Percentiles rank a stretch among this genome's conserved stretches.
Conservation (phyloP, 2,888 invertebrate genomes). For the Aleiodes testaceus region DNA sequence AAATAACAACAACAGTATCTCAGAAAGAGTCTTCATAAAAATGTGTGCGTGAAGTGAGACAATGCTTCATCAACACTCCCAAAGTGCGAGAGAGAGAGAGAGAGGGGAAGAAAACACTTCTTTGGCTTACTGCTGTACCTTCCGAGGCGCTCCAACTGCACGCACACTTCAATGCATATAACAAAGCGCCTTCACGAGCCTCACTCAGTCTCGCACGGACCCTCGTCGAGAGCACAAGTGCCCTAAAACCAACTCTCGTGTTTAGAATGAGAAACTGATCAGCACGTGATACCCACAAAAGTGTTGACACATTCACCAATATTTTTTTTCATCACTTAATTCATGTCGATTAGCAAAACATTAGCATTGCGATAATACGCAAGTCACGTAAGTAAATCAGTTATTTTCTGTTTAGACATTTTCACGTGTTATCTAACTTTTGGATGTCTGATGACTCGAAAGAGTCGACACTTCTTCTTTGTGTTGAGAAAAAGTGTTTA, state of each 20-base stretch:
- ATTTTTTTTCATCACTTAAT: too few relatives aligned
- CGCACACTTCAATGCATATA: not conserved
- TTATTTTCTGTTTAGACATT: not conserved
- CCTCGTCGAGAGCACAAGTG: not conserved
- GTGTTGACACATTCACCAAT: not conserved
- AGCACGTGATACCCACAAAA: not conserved
- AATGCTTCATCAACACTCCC: too few relatives aligned
- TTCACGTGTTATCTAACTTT: too few relatives aligned
- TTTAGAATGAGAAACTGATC: not conserved
- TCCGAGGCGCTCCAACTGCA: slow-evolving; percentile 10
- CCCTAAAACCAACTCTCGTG: not conserved
- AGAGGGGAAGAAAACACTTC: not conserved
- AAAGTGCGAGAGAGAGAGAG: too few relatives aligned
- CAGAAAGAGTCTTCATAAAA: too few relatives aligned
- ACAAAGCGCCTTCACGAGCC: not conserved
- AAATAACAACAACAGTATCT: not conserved
- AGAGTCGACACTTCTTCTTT: too few relatives aligned
- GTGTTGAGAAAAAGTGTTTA: too few relatives aligned
- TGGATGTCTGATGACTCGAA: too few relatives aligned
- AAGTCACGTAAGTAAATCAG: slow-evolving; percentile 2
- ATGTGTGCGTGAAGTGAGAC: too few relatives aligned
- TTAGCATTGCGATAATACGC: not conserved
- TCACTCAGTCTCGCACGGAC: not conserved
- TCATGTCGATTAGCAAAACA: not conserved
- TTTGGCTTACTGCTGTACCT: slow-evolving; percentile 25